Evolutionary conservation across 2,888 invertebrate species (phyloP).

Genomic region (Venustoraphidia nigricollis): DNA sequence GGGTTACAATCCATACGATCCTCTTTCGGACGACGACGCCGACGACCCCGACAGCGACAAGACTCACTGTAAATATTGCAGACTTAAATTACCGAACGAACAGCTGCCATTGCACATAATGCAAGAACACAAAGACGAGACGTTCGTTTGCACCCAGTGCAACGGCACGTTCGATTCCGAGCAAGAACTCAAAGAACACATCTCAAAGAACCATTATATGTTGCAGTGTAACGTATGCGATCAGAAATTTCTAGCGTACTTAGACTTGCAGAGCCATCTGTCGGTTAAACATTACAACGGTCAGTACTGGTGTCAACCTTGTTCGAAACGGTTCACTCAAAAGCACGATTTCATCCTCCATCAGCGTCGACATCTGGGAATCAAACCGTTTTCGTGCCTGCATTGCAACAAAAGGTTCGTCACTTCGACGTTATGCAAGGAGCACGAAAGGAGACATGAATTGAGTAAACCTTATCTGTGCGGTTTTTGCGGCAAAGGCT

Average conservation of each 20-base stretch:
- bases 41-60: neutral
- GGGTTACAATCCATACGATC: constrained; percentile 2
- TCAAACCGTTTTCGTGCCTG: constrained; percentile 14
- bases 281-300: constrained; percentile 2
- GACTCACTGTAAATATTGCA: neutral
- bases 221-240: constrained; percentile 1
- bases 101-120: neutral
- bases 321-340: constrained; percentile 13
- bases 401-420: constrained; percentile 13
- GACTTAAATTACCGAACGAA: neutral
- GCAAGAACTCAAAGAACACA: neutral
- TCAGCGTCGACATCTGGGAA: constrained; percentile 11
- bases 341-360: constrained; percentile 14
- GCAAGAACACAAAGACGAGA: neutral
- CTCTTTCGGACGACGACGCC: constrained; percentile 6
- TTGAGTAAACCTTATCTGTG: constrained; percentile 12
- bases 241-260: neutral
- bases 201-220: neutral
- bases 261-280: constrained; percentile 1
- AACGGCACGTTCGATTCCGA: neutral
- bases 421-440: constrained; percentile 9
- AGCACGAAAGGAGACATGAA: constrained; percentile 9
- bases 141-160: neutral
- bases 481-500: constrained; percentile 14
- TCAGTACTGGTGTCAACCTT: constrained; percentile 13